Percentiles rank a stretch among this genome's conserved stretches.
Evolutionary conservation across 2,113 vertebrate genomes (phyloP).

Genomic region (Anarrhichthys ocellatus): DNA sequence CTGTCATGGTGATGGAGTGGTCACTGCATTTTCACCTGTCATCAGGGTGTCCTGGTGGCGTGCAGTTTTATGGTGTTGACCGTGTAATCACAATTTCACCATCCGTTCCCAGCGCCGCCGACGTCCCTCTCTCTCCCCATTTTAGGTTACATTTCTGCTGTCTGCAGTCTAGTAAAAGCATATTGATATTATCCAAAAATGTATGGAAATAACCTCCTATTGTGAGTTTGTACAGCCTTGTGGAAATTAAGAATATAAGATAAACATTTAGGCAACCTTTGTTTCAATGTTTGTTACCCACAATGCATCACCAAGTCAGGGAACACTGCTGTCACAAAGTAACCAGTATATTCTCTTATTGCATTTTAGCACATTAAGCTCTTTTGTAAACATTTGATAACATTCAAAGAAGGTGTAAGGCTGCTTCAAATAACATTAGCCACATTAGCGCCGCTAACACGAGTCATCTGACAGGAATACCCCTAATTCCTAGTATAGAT

Average conservation of each 20-base stretch:
- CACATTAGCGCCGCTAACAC: slow-evolving; percentile 75
- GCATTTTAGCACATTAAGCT: slow-evolving; percentile 81
- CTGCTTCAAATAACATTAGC: slow-evolving; percentile 77
- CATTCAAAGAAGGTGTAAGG: slow-evolving; percentile 77
- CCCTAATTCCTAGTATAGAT: slow-evolving; percentile 85
- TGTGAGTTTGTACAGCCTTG: background rate
- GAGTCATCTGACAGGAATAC: slow-evolving; percentile 86
- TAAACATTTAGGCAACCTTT: background rate
- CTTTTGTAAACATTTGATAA: slow-evolving; percentile 86
- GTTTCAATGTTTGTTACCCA: slow-evolving; percentile 33
- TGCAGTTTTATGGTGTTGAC: background rate
- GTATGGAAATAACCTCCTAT: background rate
- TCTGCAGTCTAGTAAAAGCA: no score
- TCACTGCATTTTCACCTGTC: slow-evolving; percentile 1
- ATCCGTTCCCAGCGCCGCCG: background rate
- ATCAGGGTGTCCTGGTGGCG: background rate
- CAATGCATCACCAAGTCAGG: slow-evolving; percentile 38
- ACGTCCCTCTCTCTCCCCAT: background rate
- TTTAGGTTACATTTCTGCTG: background rate
- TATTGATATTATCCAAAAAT: background rate
- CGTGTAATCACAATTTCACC: background rate
- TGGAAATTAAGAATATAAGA: background rate
- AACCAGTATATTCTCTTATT: slow-evolving; percentile 65
- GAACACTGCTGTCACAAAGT: slow-evolving; percentile 13
- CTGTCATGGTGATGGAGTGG: background rate